Conservation (phyloP, 2,797 vertebrate genomes). For the Lepilemur ruficaudatus region DNA sequence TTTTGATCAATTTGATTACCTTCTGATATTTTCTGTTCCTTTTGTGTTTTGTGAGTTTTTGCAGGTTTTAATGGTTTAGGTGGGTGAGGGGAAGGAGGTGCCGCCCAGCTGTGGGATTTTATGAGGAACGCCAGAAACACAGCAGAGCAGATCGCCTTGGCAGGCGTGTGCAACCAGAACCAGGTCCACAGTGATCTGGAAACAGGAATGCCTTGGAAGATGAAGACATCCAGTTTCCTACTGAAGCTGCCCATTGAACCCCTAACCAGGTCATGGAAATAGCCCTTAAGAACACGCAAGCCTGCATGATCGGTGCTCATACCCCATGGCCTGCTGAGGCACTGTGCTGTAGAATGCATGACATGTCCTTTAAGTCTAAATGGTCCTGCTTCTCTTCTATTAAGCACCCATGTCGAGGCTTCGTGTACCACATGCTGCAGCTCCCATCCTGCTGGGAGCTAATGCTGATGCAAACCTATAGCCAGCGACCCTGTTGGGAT, state of each 20-base stretch:
- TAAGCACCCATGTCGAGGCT: background rate
- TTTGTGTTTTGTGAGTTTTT: background rate
- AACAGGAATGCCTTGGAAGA: background rate
- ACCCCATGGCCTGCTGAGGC: background rate
- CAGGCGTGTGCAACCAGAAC: rapidly evolving
- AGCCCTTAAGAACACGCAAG: background rate
- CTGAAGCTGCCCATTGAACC: background rate
- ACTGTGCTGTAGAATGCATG: rapidly evolving
- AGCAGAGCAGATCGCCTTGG: rapidly evolving
- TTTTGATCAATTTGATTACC: background rate
- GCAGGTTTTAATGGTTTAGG: background rate
- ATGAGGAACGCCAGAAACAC: rapidly evolving
- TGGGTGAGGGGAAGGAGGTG: rapidly evolving
- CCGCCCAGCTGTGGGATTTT: background rate
- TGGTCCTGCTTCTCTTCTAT: background rate
- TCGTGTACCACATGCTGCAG: rapidly evolving
- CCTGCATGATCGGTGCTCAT: rapidly evolving
- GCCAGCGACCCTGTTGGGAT: background rate
- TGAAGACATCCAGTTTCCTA: background rate
- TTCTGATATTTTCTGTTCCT: background rate
- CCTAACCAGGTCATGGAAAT: background rate
- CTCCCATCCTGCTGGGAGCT: background rate
- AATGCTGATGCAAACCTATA: background rate
- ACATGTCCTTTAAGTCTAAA: background rate
- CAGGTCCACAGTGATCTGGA: background rate